Base-by-base conservation (phyloP, 2,113 vertebrate genomes). In the Rallus limicola region DNA sequence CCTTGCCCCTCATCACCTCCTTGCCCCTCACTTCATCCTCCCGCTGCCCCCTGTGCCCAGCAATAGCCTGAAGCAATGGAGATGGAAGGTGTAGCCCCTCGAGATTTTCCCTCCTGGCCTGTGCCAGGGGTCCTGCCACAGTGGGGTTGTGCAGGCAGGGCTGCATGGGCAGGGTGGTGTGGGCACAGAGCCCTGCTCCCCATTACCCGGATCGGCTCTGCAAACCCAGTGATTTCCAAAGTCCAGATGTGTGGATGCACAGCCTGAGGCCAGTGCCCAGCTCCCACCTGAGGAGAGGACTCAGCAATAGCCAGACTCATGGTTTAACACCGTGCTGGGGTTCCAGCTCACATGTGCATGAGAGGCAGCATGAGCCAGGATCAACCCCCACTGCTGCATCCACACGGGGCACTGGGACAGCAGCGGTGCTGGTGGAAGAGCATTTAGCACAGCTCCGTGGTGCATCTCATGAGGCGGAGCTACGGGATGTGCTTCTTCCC, bases 231-330 rank as follows among this genome's bases (percentile, higher is more conserved):
- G 1, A 19, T 26, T 48, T 5, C 75, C 79, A 9, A 15, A 26
- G n/a, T 1, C 63, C 52, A 31, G 9, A 2, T 2, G 26, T 11
- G 65, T 5, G 18, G 8, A 50, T 60, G 3, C 12, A 44, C 1
- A 5, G 28, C 33, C 50, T 4, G 20, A 48, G 56, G 9, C 3
- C 36, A 26, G 9, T 2, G 64, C 10, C 16, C 68, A 60, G 6
- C 59, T 81, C 44, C 74, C 24, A 28, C 16, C 16, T 0, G 0
- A 9, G 9, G 0, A 40, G 58, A 34, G 42, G 17, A 7, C 14
- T 16, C 2, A 0, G 76, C 26, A 33, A 11, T 0, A 38, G 69
- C 29, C 2, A 1, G 19, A 34, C 25, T 24, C 8, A 0, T 18
- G 19, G 48, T 56, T 82, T 58, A 29, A 44, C 34, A 3, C 64